A percentile compares a stretch with the other conserved stretches of the same genome.
Evolutionary conservation across 2,797 vertebrate species (phyloP).

Genomic region (Pampus argenteus): DNA sequence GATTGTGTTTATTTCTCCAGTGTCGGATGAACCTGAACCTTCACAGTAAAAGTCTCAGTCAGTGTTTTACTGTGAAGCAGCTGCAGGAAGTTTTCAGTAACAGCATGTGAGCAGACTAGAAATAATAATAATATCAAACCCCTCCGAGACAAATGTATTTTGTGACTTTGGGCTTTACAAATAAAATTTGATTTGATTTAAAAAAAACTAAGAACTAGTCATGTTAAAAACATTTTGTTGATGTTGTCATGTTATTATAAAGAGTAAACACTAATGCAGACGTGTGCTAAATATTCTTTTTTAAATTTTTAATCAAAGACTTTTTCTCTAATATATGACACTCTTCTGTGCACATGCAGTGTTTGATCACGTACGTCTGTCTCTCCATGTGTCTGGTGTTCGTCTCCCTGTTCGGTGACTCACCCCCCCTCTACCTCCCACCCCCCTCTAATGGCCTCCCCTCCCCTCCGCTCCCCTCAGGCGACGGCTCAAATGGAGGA

Average conservation of each 20-base stretch:
- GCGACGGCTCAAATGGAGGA: constrained; percentile 99
- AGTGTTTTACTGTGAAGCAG: constrained; percentile 11
- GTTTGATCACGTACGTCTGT: not conserved
- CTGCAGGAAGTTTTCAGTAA: no score
- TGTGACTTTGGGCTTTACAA: no score
- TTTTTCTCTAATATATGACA: not conserved
- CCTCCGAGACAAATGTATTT: no score
- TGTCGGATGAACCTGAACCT: no score
- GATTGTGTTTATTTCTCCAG: no score
- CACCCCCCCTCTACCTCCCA: constrained; percentile 11
- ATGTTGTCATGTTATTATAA: not conserved
- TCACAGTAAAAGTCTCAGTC: no score
- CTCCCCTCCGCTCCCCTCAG: constrained; percentile 64
- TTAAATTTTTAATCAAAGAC: not conserved
- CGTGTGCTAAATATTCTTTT: not conserved
- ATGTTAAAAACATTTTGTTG: no score
- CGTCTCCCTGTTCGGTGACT: constrained; percentile 33
- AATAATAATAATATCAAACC: no score
- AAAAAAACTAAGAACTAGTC: no score
- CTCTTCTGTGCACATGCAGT: not conserved
- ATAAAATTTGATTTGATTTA: no score
- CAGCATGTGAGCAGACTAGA: no score
- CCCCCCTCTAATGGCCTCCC: not conserved
- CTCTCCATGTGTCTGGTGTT: constrained; percentile 19
- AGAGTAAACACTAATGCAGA: not conserved